Evolutionary conservation across 2,113 vertebrate species (phyloP).

Genomic region (Pandion haliaetus): DNA sequence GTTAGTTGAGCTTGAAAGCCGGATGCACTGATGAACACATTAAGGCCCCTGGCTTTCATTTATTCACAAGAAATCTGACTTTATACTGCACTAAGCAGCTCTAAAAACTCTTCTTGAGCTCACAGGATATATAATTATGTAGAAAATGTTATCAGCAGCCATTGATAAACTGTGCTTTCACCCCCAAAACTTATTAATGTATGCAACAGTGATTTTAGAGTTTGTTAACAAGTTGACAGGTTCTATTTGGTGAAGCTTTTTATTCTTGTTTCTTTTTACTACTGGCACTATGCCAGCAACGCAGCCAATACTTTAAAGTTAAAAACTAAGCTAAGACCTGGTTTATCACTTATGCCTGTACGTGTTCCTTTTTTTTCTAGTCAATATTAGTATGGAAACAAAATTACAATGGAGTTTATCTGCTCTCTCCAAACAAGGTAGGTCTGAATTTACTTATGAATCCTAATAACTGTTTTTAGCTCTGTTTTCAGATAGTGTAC

Average conservation of each 20-base stretch:
- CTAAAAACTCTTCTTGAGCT: neutral
- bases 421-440: conserved; percentile 73
- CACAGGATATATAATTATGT: neutral
- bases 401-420: conserved; percentile 75
- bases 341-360: neutral
- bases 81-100: neutral
- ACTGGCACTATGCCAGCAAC: neutral
- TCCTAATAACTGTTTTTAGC: neutral
- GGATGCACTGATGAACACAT: neutral
- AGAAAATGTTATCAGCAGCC: neutral
- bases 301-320: neutral
- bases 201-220: neutral
- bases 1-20: neutral
- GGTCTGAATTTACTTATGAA: conserved; percentile 1
- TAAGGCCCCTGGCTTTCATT: neutral
- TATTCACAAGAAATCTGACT: neutral
- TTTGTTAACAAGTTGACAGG: neutral
- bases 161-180: neutral
- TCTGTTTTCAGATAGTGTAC: neutral
- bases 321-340: neutral
- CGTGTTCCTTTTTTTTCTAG: conserved; percentile 61
- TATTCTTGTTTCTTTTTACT: neutral
- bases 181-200: neutral
- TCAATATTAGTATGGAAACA: conserved; percentile 50
- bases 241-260: neutral